Evolutionary conservation across 2,888 invertebrate genomes (phyloP), one percentile per base, ranked within the genome.

Genomic region (Stenichneumon culpator): DNA sequence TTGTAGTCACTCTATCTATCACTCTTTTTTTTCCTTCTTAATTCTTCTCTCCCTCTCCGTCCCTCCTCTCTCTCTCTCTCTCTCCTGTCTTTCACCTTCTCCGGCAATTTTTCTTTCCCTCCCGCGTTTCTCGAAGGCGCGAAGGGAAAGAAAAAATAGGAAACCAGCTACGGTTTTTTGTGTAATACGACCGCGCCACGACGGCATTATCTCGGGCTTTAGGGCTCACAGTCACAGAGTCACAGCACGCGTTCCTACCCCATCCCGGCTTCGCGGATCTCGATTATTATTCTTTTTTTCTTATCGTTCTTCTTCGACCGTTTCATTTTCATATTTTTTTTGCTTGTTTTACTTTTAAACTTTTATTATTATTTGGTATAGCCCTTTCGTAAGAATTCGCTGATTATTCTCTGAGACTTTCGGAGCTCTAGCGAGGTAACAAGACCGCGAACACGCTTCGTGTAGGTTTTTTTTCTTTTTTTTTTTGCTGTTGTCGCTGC

Each of bases 181-280:
- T 84, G 63, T 54, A 57, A 39, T 60, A 65, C 39, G 75, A 72
- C 54, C 60, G 52, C 69, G 83, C 75, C 70, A 52, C 78, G 70
- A 47, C 57, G 67, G 68, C 75, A 73, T 74, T 22, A 65, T 86
- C 63, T 79, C 74, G 80, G 57, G 63, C 36, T 79, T 70, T 36
- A 70, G 80, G 82, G 79, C 82, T 87, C 87, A 83, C 85, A 85
- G 85, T 87, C 87, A 82, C 83, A 79, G 86, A 86, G 82, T 87
- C 87, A 84, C 87, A 87, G 86, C 87, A 81, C 86, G 84, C 84
- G 84, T 77, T 84, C 69, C 74, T 70, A 47, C 67, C 73, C 63
- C 65, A 44, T 65, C 54, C 36, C 57, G 60, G 32, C 52, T 67
- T 67, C 65, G 70, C 70, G 77, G 65, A 77, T 67, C 47, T 52